Percentiles rank a stretch among this genome's conserved stretches.
Evolutionary conservation across 2,797 vertebrate species (phyloP).

Genomic region (Sebastes minor): DNA sequence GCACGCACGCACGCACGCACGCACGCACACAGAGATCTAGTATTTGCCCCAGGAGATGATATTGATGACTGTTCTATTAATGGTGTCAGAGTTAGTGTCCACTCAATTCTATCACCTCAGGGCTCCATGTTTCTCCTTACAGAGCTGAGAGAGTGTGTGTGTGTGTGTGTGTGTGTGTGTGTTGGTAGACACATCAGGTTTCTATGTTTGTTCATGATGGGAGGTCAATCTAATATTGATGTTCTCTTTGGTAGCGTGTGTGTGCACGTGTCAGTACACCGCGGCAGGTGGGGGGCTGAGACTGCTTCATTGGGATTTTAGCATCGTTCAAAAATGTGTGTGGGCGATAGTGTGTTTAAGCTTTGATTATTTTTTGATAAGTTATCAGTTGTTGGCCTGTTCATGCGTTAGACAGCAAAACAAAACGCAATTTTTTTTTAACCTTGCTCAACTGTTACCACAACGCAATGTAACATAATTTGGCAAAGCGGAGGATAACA

Average conservation of each 20-base stretch:
- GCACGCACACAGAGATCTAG: background rate
- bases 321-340: background rate
- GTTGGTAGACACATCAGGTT: background rate
- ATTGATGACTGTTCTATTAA: slow-evolving; percentile 50
- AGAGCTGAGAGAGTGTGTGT: background rate
- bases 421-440: background rate
- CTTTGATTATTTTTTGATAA: background rate
- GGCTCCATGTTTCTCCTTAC: slow-evolving; percentile 13
- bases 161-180: background rate
- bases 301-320: background rate
- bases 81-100: slow-evolving; percentile 28
- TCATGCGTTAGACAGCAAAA: background rate
- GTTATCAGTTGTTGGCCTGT: background rate
- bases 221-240: slow-evolving; percentile 17
- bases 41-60: slow-evolving; percentile 22
- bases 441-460: background rate
- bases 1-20: slow-evolving; percentile 17
- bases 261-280: background rate
- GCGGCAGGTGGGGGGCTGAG: background rate
- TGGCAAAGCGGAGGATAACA: background rate
- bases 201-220: background rate
- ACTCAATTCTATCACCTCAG: slow-evolving; percentile 20
- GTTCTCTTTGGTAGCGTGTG: background rate
- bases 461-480: background rate
- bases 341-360: background rate